phyloP scores from a whole-genome alignment of 2,113 vertebrate genomes.

The Anhinga anhinga region DNA sequence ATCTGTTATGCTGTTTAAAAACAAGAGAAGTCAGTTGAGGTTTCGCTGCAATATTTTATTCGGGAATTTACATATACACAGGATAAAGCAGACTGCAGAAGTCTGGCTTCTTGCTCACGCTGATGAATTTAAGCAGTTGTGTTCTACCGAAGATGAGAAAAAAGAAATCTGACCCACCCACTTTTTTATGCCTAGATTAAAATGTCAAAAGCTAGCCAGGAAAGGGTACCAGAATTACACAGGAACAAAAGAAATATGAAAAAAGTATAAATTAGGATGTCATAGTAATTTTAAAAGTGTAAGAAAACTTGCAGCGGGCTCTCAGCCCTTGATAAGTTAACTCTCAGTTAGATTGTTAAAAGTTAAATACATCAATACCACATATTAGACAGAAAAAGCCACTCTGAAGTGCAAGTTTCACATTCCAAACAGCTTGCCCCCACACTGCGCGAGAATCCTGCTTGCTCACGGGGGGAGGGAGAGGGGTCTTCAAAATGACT shows the following conservation, averaged over 20 bases:
- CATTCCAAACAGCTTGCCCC: constrained; percentile 28
- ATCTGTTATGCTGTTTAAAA: neutral
- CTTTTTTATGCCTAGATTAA: neutral
- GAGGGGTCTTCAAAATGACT: constrained; percentile 42
- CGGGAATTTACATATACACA: constrained; percentile 79
- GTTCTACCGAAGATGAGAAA: constrained; percentile 51
- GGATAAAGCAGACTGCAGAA: constrained; percentile 62
- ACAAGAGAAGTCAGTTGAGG: neutral
- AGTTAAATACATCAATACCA: constrained; percentile 31
- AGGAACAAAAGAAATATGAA: neutral
- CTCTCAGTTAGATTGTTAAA: constrained; percentile 58
- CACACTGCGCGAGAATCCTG: constrained; percentile 20
- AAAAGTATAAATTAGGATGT: constrained; percentile 52
- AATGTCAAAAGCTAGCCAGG: constrained; percentile 19
- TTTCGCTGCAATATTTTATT: constrained; percentile 80
- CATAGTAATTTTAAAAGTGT: constrained; percentile 39
- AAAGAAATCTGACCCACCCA: constrained; percentile 17
- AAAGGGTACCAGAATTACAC: neutral
- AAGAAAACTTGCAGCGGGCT: constrained; percentile 56
- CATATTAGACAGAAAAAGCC: constrained; percentile 13
- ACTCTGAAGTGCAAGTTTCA: constrained; percentile 21
- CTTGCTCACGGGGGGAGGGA: constrained; percentile 29
- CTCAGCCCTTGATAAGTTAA: constrained; percentile 57
- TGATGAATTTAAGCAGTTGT: constrained; percentile 53
- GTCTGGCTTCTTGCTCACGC: constrained; percentile 37